Evolutionary conservation across 1,140 invertebrate species (phyloP), one percentile per base, ranked within the genome.

Genomic region (Bombus soroeensis): DNA sequence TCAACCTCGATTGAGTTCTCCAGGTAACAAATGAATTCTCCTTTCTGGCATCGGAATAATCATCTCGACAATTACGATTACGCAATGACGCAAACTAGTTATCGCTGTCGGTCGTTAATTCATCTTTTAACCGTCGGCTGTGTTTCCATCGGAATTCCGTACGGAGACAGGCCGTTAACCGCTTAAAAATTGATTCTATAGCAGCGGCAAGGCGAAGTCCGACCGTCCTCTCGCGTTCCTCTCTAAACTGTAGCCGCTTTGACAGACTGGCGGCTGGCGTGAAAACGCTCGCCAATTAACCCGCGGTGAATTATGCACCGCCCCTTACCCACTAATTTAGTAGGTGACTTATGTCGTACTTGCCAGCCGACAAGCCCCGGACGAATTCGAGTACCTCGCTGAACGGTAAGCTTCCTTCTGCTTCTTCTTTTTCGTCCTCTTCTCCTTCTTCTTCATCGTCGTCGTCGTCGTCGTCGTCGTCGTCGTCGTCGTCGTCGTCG

Each of bases 281-380:
- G 94, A 95, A 95, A 95, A 94, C 93, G 93, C 92, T 94, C 91
- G 92, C 95, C 94, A 95, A 95, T 95, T 95, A 95, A 95, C 92
- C 89, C 89, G 91, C 85, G 90, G 92, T 95, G 94, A 95, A 95
- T 95, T 94, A 94, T 94, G 91, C 92, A 92, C 89, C 92, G 87
- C 88, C 93, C 92, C 89, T 94, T 91, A 87, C 87, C 91, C 92
- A 91, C 93, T 94, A 94, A 94, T 94, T 95, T 94, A 94, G 93
- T 93, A 93, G 93, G 91, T 94, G 94, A 94, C 93, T 94, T 94
- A 93, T 94, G 93, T 94, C 92, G 93, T 92, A 93, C 93, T 94
- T 92, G 92, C 91, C 90, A 92, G 91, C 81, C 83, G 86, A 89
- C 90, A 91, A 87, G 90, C 59, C 89, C 87, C 87, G 88, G 85